Evolutionary conservation across 2,888 invertebrate species (phyloP), one percentile per base, ranked within the genome.

Genomic region (Microchrysa polita): DNA sequence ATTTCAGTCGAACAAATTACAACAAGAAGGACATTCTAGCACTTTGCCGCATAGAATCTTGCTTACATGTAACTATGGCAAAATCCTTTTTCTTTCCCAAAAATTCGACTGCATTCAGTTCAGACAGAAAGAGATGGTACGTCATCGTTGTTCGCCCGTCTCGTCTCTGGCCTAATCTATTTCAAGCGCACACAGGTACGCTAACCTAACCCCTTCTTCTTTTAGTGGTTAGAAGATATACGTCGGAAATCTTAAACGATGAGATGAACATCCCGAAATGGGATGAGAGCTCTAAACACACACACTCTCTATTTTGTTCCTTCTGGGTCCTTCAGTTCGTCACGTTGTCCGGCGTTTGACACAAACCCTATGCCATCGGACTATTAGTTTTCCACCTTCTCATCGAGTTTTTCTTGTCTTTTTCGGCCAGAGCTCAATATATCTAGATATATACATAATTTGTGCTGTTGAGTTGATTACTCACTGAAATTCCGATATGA

Each of bases 1-100:
- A 65, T 65, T 65, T 65, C 48, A 44, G 16, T 22, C 22, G 65
- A 65, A 65, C 65, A 65, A 65, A 65, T 65, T 65, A 65, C 65
- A 10, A 48, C 9, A 18, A 48, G 65, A 48, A 48, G 23, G 9
- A 65, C 65, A 48, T 48, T 44, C 65, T 12, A 48, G 44, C 18
- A 65, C 48, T 44, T 44, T 44, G 5, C 48, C 14, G 48, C 4
- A 34, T 34, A n/a, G n/a, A n/a, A n/a, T n/a, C n/a, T 7, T 34
- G 27, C 44, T 2, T 48, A 48, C 65, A 65, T 14, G 18, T 65
- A 40, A 48, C 48, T 44, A n/a, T 22, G 16, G 2, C 61, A 18
- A 20, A 61, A 40, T 61, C 34, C n/a, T 23, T 23, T 59, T 1
- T 23, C 27, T 59, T 42, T 7, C 20, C 61, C 48, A 34, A 71